Percentiles rank a stretch among this genome's conserved stretches.
phyloP scores from a whole-genome alignment of 2,888 invertebrate species.

The Calephelis perditalis region DNA sequence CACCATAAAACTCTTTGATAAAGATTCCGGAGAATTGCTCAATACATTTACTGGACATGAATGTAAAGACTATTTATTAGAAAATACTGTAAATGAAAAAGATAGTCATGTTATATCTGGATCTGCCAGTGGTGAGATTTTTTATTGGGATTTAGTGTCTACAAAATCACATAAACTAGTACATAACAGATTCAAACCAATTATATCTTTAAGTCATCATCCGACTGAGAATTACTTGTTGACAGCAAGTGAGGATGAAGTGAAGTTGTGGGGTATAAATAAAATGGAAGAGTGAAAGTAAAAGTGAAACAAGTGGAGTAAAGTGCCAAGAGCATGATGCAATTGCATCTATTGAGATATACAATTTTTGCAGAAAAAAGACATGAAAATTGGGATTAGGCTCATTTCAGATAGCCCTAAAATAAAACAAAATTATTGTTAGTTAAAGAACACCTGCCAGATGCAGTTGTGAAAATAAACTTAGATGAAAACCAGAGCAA shows the following conservation, averaged over 20 bases:
- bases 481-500: too few species aligned
- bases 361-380: too few species aligned
- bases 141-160: constrained; percentile 94
- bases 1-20: constrained; percentile 91
- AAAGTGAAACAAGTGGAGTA: too few species aligned
- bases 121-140: constrained; percentile 90
- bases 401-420: too few species aligned
- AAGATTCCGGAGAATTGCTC: constrained; percentile 72
- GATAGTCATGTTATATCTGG: constrained; percentile 94
- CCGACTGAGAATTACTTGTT: constrained; percentile 85
- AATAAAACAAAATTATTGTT: too few species aligned
- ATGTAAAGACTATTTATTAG: constrained; percentile 90
- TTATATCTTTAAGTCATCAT: constrained; percentile 90
- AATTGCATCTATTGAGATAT: too few species aligned
- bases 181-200: constrained; percentile 78
- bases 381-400: too few species aligned
- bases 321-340: too few species aligned
- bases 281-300: constrained; percentile 35
- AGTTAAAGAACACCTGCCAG: too few species aligned
- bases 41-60: constrained; percentile 89
- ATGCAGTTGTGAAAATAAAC: too few species aligned
- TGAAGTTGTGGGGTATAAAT: constrained; percentile 82
- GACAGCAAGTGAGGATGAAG: constrained; percentile 84
- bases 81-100: constrained; percentile 89
- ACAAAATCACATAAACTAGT: constrained; percentile 67